These are phyloP conservation scores for Pandemis corylana DNA, from an alignment of 2,888 invertebrate genomes.

Conservation along the genomic window DNA sequence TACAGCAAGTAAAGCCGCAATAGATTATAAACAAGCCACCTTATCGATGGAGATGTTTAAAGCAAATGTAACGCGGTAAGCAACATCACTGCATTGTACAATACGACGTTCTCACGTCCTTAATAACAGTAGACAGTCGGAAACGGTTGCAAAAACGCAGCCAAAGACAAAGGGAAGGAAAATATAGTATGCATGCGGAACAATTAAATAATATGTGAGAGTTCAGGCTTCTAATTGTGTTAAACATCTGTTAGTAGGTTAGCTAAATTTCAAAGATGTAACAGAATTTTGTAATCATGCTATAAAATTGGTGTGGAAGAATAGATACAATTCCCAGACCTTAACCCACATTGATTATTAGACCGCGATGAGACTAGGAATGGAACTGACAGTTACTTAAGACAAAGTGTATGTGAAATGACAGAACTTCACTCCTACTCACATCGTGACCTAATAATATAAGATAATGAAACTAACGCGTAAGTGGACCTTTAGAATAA, in stretches of 20 bases:
- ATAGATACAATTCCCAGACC: conserved; percentile 3
- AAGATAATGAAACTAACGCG: too few relatives aligned
- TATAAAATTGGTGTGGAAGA: background rate
- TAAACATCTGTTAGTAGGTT: conserved; percentile 21
- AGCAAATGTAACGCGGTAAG: conserved; percentile 67
- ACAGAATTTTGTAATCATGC: conserved; percentile 5
- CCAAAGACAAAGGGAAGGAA: conserved; percentile 77
- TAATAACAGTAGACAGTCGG: conserved; percentile 77
- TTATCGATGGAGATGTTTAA: conserved; percentile 56
- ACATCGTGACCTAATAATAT: too few relatives aligned
- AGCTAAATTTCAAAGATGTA: conserved; percentile 14
- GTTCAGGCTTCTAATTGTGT: conserved; percentile 48
- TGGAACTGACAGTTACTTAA: background rate
- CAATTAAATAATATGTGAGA: conserved; percentile 60
- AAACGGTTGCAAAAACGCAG: conserved; percentile 80
- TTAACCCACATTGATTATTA: background rate
- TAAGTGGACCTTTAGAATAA: background rate
- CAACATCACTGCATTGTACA: conserved; percentile 59
- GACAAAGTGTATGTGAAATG: too few relatives aligned
- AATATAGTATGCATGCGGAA: conserved; percentile 69
- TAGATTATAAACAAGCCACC: conserved; percentile 60
- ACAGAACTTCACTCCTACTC: too few relatives aligned
- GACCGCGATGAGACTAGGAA: background rate
- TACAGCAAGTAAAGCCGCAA: conserved; percentile 51
- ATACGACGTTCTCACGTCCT: conserved; percentile 76